Base-by-base conservation (phyloP, 2,797 vertebrate genomes). In the Esox lucius region DNA sequence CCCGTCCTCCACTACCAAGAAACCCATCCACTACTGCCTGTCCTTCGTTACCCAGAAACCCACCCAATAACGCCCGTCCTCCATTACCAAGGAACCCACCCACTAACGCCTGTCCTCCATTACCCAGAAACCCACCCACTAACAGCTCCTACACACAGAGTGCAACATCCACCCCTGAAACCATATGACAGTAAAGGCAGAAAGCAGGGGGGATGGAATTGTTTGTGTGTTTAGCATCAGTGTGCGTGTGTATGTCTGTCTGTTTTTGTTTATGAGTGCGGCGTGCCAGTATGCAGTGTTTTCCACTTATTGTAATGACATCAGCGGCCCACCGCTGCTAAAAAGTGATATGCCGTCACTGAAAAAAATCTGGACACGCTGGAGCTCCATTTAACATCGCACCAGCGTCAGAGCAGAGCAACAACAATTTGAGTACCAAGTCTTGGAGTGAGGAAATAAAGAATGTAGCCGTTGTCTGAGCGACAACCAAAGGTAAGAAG, bases 21-120 rank as follows among this genome's bases (percentile, higher is more conserved):
- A 46, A 46, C 62, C 62, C 28, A 26, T 35, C 64, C 2, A 5
- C 17, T 12, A 15, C 26, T 33, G 8, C 19, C 6, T 62, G n/a
- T 39, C 85, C 87, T 89, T 88, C 78, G 76, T 83, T 80, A 83
- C 68, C 48, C 71, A 75, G 76, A 79, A 24, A 51, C 64, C 66
- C 35, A 26, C 35, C 39, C 28, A 19, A 16, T 3, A 17, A 65
- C 11, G 28, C 9, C 65, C 15, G 22, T 46, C 85, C 86, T 89
- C 88, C 78, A 76, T 83, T 80, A 83, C 68, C 48, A 71, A 75
- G 76, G 79, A 24, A 51, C 64, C 66, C 35, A 26, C 35, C 39
- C 26, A 22, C 11, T 3, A 16, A 26, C 9, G 35, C 35, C 3
- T 39, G 35, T 26, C 24, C 59, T 26, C 59, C 22, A 22, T 26